Evolutionary conservation across 2,797 vertebrate species (phyloP).

Genomic region (Tympanoctomys barrerae): DNA sequence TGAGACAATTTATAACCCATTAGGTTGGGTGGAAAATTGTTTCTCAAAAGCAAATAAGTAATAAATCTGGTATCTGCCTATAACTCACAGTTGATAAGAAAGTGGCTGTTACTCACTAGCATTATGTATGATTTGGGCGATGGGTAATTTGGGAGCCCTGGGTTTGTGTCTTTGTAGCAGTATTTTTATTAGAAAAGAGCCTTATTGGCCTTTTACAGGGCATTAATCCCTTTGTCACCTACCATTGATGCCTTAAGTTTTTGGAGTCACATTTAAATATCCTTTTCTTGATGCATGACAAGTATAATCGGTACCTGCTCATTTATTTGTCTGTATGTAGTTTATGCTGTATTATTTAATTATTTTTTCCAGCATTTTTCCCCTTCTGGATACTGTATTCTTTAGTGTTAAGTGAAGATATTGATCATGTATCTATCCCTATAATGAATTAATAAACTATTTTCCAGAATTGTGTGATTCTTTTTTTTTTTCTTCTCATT

Average conservation of each 20-base stretch:
- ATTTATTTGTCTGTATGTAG: conserved; percentile 86
- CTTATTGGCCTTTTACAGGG: conserved; percentile 84
- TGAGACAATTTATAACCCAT: conserved; percentile 83
- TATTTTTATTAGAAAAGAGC: conserved; percentile 82
- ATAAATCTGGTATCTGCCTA: conserved; percentile 83
- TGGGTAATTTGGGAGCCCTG: conserved; percentile 83
- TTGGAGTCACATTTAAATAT: conserved; percentile 77
- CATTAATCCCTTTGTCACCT: conserved; percentile 82
- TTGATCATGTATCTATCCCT: conserved; percentile 87
- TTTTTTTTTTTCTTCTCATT: not conserved
- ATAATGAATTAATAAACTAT: conserved; percentile 88
- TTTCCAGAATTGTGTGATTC: conserved; percentile 74
- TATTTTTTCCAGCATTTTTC: conserved; percentile 82
- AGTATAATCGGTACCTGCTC: conserved; percentile 81
- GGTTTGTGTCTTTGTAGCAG: conserved; percentile 84
- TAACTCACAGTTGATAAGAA: conserved; percentile 80
- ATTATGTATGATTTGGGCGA: conserved; percentile 79
- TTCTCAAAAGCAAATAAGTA: conserved; percentile 84
- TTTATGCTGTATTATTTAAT: conserved; percentile 87
- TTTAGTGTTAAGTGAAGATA: conserved; percentile 87
- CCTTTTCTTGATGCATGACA: conserved; percentile 83
- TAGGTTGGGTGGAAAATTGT: conserved; percentile 85
- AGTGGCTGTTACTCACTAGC: conserved; percentile 75
- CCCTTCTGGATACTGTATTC: conserved; percentile 86
- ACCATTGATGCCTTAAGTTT: conserved; percentile 83